Base-by-base conservation (phyloP, 2,113 vertebrate genomes). In the Leptocoma aspasia region DNA sequence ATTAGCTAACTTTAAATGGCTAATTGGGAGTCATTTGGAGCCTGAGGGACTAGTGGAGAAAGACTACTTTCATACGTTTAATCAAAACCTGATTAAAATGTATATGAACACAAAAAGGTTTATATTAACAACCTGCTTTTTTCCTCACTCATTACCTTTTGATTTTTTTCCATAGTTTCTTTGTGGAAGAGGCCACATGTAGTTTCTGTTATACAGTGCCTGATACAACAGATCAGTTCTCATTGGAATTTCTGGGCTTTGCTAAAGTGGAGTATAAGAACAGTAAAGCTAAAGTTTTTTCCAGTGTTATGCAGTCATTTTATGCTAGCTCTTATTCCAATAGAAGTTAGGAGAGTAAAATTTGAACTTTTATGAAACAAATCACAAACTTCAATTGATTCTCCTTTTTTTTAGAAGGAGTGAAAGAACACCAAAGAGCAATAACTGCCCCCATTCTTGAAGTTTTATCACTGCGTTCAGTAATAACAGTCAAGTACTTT, bases 1-100 rank as follows among this genome's bases (percentile, higher is more conserved):
- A 96, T 92, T 95, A 93, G 64, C 85, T 82, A 93, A 93, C 54
- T 95, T 92, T 91, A 88, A 95, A 82, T 88, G 76, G 35, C 78
- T 94, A 91, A 77, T 85, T 90, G 68, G 68, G 85, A 90, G 44
- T 73, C 54, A 56, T 90, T 96, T 92, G 64, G 28, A 83, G 93
- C 88, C 79, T 52, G 79, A 94, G 82, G 90, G 63, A 88, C 59
- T 85, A 57, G 86, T 37, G 33, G 33, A 80, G 84, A 91, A 93
- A 94, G 42, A 72, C 27, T 71, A 76, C 30, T 82, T 88, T 90
- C 64, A 78, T 90, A 70, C 44, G 35, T 83, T 70, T 86, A 90
- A 92, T 80, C 63, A 94, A 92, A 95, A 80, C 47, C n/a, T 82
- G 59, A 65, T 91, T 91, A 88, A 90, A 93, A 94, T 52, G 65